phyloP scores from a whole-genome alignment of 2,888 invertebrate genomes.

The Stenchaetothrips biformis region DNA sequence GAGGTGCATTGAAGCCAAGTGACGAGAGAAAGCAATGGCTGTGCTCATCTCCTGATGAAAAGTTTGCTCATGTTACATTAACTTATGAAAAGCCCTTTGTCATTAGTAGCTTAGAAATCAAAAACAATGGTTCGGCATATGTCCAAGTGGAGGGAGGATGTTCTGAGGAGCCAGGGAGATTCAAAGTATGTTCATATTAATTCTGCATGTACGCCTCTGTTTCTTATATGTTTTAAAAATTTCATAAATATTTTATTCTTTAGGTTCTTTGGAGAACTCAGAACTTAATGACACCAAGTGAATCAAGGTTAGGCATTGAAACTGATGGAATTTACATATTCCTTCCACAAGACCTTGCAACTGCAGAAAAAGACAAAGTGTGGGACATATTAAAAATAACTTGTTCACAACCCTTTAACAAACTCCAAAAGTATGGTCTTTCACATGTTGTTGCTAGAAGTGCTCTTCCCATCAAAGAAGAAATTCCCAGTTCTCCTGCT shows the following conservation, averaged over 20 bases:
- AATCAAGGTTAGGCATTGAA: background rate
- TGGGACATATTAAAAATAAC: conserved; percentile 16
- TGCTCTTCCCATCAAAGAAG: background rate
- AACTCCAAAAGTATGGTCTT: background rate
- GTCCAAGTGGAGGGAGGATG: background rate
- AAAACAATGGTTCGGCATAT: conserved; percentile 1
- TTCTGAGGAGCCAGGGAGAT: background rate
- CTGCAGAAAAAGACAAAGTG: background rate
- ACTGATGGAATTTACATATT: conserved; percentile 7
- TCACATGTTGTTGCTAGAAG: conserved; percentile 2
- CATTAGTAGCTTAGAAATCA: conserved; percentile 6
- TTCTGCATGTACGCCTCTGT: background rate
- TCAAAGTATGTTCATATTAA: background rate
- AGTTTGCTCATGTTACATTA: background rate
- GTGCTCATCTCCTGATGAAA: conserved; percentile 1
- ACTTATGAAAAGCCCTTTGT: conserved; percentile 1
- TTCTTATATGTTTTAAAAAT: background rate
- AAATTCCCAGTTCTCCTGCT: background rate
- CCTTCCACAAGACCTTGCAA: conserved; percentile 1
- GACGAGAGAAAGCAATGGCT: conserved; percentile 7
- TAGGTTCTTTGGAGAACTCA: background rate
- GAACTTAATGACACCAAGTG: background rate
- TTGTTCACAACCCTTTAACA: conserved; percentile 2
- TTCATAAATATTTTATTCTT: background rate
- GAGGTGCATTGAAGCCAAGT: background rate